Evolutionary conservation across 2,113 vertebrate species (phyloP).

Genomic region (Callospermophilus lateralis): DNA sequence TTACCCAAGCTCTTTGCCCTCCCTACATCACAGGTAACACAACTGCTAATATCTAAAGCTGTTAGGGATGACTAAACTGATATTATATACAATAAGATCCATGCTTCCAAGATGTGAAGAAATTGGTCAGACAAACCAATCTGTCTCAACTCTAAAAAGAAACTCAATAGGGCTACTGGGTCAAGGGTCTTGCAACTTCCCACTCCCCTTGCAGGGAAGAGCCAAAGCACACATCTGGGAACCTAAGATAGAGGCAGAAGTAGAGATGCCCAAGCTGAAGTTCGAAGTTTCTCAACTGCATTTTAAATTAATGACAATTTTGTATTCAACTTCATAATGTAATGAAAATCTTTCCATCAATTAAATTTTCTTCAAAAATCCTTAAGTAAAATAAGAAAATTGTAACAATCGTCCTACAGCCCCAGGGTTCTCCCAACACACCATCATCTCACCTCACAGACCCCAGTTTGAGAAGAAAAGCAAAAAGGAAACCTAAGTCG

Average conservation of each 20-base stretch:
- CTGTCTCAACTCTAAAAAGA: conserved; percentile 38
- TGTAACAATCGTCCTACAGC: not conserved
- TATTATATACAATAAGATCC: not conserved
- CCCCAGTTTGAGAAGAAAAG: not conserved
- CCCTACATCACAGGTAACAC: not conserved
- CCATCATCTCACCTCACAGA: not conserved
- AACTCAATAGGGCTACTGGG: not conserved
- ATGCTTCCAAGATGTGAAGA: not conserved
- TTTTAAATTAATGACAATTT: conserved; percentile 40
- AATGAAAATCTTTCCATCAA: conserved; percentile 34
- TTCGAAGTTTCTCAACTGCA: not conserved
- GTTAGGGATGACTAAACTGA: not conserved
- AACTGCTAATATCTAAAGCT: not conserved
- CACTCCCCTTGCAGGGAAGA: not conserved
- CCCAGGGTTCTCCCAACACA: not conserved
- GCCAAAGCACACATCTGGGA: not conserved
- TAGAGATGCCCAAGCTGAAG: not conserved
- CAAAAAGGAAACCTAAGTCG: not conserved
- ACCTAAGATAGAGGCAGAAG: not conserved
- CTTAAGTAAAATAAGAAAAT: conserved; percentile 4
- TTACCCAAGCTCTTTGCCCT: not conserved
- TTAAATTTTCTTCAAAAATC: conserved; percentile 35
- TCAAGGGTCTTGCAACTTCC: not conserved
- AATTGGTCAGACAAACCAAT: conserved; percentile 13
- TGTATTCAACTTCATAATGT: not conserved